A percentile compares a stretch with the other conserved stretches of the same genome.
Conservation (phyloP, 2,888 invertebrate species). For the Notodonta dromedarius region DNA sequence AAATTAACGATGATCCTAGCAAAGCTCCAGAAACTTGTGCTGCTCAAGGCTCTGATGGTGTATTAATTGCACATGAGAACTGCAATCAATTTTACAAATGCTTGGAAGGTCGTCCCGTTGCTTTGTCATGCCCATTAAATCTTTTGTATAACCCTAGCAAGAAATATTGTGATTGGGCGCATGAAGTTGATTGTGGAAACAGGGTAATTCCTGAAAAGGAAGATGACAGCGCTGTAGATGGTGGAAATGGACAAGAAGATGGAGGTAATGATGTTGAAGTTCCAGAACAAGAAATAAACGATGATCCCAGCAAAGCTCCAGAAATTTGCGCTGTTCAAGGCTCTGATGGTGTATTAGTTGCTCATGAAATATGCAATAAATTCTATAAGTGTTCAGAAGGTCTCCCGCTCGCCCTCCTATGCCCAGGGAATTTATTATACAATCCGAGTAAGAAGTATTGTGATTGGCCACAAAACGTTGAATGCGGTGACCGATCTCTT, state of each 20-base stretch:
- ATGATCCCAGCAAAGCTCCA: conserved; percentile 6
- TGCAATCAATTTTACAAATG: conserved; percentile 50
- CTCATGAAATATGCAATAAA: conserved; percentile 46
- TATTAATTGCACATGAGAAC: conserved; percentile 42
- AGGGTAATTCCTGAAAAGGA: conserved; percentile 23
- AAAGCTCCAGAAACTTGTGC: conserved; percentile 19
- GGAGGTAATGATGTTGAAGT: background rate
- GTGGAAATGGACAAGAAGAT: conserved; percentile 5
- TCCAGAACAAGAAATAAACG: background rate
- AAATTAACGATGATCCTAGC: conserved; percentile 5
- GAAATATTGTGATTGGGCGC: conserved; percentile 41
- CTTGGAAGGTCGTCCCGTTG: conserved; percentile 24
- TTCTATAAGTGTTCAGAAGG: conserved; percentile 45
- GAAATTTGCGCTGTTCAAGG: conserved; percentile 21
- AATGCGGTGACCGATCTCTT: conserved; percentile 41
- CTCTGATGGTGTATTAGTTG: conserved; percentile 31
- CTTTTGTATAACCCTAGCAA: conserved; percentile 28
- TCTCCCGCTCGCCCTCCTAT: conserved; percentile 32
- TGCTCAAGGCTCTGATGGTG: conserved; percentile 18
- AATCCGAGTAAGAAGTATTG: conserved; percentile 41
- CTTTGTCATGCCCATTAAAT: conserved; percentile 14
- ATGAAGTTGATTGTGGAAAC: conserved; percentile 43
- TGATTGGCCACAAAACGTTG: conserved; percentile 48
- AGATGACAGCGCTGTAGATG: conserved; percentile 11
- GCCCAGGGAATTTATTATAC: conserved; percentile 40